Evolutionary conservation across 2,113 vertebrate genomes (phyloP), one percentile per base, ranked within the genome.

Genomic region (Setophaga petechia): DNA sequence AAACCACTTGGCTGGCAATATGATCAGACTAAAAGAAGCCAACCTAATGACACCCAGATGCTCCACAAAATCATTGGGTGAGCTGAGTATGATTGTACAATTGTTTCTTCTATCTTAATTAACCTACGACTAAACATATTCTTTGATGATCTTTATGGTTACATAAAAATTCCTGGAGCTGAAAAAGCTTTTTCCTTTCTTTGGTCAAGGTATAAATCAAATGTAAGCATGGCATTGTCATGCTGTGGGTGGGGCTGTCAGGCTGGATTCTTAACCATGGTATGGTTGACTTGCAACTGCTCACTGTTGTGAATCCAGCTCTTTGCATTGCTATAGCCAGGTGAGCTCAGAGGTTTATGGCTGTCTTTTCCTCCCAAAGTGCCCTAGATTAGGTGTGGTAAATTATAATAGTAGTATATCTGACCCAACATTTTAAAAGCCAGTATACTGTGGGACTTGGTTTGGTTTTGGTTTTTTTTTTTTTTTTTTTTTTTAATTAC

Each of bases 11-110:
- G 30, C 69, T 82, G 77, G 55, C 61, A 81, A 30, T 51, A 59
- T 21, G 28, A 62, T 76, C 43, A 77, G 46, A 69, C 37, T 30
- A 46, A 66, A 90, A 58, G 55, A 94, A 95, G 39, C 37, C 79
- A 94, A 65, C 28, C 15, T 95, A 92, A 88, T 80, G 37, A 57
- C 71, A 67, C 88, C 44, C 83, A 95, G 72, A 73, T 90, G 79
- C 58, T 86, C 68, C 47, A 62, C 46, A 80, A 80, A 65, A 76
- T 65, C 44, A 22, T 6, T 67, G 76, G 15, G 19, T 68, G 57
- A 87, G 46, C n/a, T 31, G 33, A 88, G 4, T 54, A 43, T 12
- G 49, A 52, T 74, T 86, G 80, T 69, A 35, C 12, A 47, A n/a
- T 79, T 9, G 55, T 55, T 87, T 72, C 76, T 96, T 89, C 79